Base-by-base conservation (phyloP, 2,797 vertebrate species). In the Acrossocheilus wenchowensis region DNA sequence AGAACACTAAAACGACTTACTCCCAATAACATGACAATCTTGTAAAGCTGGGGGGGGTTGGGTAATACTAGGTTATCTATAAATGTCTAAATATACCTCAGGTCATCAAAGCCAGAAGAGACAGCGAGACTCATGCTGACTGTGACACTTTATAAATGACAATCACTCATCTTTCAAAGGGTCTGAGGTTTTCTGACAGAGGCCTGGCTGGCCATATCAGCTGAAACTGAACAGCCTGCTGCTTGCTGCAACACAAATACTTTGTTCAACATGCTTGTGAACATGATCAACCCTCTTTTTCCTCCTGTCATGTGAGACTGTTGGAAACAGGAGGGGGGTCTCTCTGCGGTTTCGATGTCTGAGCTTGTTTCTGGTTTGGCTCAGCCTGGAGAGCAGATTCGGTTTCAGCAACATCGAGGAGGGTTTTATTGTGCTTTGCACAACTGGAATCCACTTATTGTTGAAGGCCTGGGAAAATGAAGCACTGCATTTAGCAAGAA, bases 181-280 rank as follows among this genome's bases (percentile, higher is more conserved):
- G 30, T 60, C 21, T 21, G 26, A 30, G 23, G 21, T 75, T 78
- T 78, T 77, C 69, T 23, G 48, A 45, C 64, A 34, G 52, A 41
- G 75, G 54, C 17, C 36, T 43, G 17, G n/a, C 30, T 81, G 50
- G 43, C 11, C 48, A 43, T 19, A 80, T 73, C 80, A 68, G 50
- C 36, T 48, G 30, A 71, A 52, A 50, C 57, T 72, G 41, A 30
- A n/a, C 77, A 84, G 69, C 57, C 21, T 43, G 68, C 84, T 62
- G 64, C 66, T 23, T 43, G 68, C 84, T 62, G 64, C 66, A 21
- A 66, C 50, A 21, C 0, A n/a, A 69, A 91, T 78, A 88, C 57
- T 88, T 86, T 84, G 80, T 83, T 41, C 84, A 17, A 14, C 17
- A 30, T 17, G 43, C 68, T 79, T 12, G 45, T 88, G 69, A 87